Evolutionary conservation across 2,888 invertebrate genomes (phyloP), one percentile per base, ranked within the genome.

Genomic region (Helleia helle): DNA sequence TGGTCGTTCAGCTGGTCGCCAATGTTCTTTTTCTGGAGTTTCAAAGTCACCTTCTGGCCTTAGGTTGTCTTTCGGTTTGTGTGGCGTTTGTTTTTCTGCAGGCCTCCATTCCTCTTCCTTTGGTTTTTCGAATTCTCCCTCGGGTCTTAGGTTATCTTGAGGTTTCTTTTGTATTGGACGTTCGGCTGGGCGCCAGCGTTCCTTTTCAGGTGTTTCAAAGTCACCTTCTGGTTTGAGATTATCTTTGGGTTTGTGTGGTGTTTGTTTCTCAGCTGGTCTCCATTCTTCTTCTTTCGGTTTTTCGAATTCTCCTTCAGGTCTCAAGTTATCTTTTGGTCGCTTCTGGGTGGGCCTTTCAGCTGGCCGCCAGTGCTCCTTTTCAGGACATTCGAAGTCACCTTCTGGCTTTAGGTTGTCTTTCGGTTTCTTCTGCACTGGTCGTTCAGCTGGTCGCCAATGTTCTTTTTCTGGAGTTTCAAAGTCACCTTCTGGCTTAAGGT

Each of bases 151-250:
- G 56, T 89, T 89, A 50, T 89, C 89, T 15, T 75, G 62, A 0
- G 86, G 88, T 31, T 62, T 69, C 1, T 59, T 73, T 12, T 58
- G 71, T 9, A 59, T 59, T 22, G 66, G 69, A 9, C 71, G 42
- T 47, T 80, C 80, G 3, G 68, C 83, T 2, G 83, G 76, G 13
- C 54, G 47, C 51, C 65, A 80, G 15, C 59, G 48, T 0, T 60
- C 55, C 41, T 65, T 71, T 22, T 67, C 65, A 0, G 58, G 67
- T 2, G 51, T 44, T 40, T 68, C 65, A 44, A 87, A 86, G 0
- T 86, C 79, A n/a, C 89, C 88, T 58, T 88, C 88, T 1, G 87
- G 84, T 13, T 63, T 60, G 0, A 88, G 59, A 52, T 87, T 87
- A 49, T 88, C 87, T 42, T 75, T 59, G 1, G 74, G 87, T 43